A percentile compares a stretch with the other conserved stretches of the same genome.
phyloP scores from a whole-genome alignment of 2,797 vertebrate genomes.

The Artibeus jamaicensis region DNA sequence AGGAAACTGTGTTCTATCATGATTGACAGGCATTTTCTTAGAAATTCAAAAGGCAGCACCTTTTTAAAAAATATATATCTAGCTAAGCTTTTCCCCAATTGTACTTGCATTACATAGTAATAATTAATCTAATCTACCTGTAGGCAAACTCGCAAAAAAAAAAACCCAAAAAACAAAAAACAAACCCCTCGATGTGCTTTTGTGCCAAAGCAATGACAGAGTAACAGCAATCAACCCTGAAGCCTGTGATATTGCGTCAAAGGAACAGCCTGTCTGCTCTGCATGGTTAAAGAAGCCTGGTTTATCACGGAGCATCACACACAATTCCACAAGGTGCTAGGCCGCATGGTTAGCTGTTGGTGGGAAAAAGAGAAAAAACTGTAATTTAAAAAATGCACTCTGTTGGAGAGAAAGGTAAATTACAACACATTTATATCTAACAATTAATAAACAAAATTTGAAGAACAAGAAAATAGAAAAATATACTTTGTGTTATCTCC shows the following conservation, averaged over 20 bases:
- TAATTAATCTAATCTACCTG: slow-evolving; percentile 88
- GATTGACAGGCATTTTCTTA: slow-evolving; percentile 81
- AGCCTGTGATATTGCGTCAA: slow-evolving; percentile 84
- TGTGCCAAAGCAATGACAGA: slow-evolving; percentile 87
- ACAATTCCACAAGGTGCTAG: slow-evolving; percentile 83
- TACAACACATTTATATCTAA: neutral
- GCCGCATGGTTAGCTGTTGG: slow-evolving; percentile 93
- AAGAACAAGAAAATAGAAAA: slow-evolving; percentile 28
- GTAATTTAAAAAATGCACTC: slow-evolving; percentile 19
- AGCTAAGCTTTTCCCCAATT: slow-evolving; percentile 87
- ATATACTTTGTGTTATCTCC: neutral
- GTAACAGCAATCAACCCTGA: slow-evolving; percentile 86
- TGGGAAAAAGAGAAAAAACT: slow-evolving; percentile 49
- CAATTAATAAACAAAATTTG: slow-evolving; percentile 24
- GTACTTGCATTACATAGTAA: slow-evolving; percentile 89
- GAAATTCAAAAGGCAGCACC: slow-evolving; percentile 84
- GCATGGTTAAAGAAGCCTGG: slow-evolving; percentile 82
- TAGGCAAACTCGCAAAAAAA: slow-evolving; percentile 86
- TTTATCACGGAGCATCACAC: slow-evolving; percentile 86
- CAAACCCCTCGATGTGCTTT: slow-evolving; percentile 81
- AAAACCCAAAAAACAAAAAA: neutral
- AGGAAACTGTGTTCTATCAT: slow-evolving; percentile 81
- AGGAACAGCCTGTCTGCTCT: slow-evolving; percentile 83
- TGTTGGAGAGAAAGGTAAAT: neutral
- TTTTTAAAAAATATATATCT: slow-evolving; percentile 82